Evolutionary conservation across 2,797 vertebrate genomes (phyloP), one percentile per base, ranked within the genome.

Genomic region (Hybognathus amarus): DNA sequence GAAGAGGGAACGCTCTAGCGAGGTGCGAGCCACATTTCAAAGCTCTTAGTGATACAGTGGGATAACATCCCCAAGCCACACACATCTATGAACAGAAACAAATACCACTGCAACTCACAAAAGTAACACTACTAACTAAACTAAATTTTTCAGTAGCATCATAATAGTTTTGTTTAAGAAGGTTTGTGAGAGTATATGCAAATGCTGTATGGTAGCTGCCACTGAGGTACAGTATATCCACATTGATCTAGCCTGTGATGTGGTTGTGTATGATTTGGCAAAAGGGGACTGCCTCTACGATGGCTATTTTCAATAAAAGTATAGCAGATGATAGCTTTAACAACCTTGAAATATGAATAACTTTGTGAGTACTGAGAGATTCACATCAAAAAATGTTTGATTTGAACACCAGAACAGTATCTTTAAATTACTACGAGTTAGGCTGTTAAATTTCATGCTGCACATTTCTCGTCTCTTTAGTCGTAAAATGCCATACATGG

Each of bases 11-110:
- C 13, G 38, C 40, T 80, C 56, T 67, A 47, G 84, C 63, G 52
- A 83, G 68, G 67, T 77, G 42, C 52, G 5, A 74, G 52, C 52
- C 56, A 38, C 2, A 20, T 80, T 87, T 80, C 81, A 85, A 30
- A 40, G 79, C 77, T 73, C 40, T 78, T 42, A 80, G 27, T 64
- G 38, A 77, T 56, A 59, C 69, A n/a, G 47, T 5, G 71, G 80
- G 80, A 80, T 17, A 66, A 52, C 38, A 69, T 20, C 13, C 40
- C 13, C 47, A 56, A 42, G 38, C 20, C 71, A 83, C 40, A 78
- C 64, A 27, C 27, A 68, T 45, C 40, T n/a, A 47, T 17, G 40
- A 50, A 79, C 27, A 50, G 70, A 79, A 20, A 11, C 56, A 74
- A 17, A 79, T 27, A 71, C 45, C 50, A 80, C 45, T 74, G 36